Conservation (phyloP, 2,113 vertebrate genomes). For the Callipepla squamata region DNA sequence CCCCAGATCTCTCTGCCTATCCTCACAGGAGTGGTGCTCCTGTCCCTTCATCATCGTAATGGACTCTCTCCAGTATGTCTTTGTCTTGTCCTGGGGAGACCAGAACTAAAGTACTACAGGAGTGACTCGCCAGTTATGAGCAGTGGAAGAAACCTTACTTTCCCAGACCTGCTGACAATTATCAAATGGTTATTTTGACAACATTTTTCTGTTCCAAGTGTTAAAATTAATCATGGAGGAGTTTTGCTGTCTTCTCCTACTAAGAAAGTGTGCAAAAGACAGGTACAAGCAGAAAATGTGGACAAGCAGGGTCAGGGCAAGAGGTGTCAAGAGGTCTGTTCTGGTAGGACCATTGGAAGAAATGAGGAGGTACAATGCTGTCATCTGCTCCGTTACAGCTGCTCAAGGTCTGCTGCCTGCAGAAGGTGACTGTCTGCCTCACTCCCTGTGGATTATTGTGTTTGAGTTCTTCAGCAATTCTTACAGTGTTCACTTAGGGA, state of each 20-base stretch:
- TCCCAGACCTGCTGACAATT: background rate
- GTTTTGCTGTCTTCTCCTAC: background rate
- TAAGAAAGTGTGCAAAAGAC: background rate
- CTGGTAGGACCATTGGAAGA: background rate
- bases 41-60: background rate
- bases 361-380: background rate
- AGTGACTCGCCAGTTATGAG: background rate
- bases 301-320: background rate
- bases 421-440: background rate
- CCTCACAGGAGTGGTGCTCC: background rate
- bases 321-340: background rate
- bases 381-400: background rate
- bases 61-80: background rate
- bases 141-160: background rate
- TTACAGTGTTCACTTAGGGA: background rate
- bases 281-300: background rate
- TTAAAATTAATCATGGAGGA: background rate
- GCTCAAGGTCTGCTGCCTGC: fast-evolving
- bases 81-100: background rate
- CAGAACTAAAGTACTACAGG: background rate
- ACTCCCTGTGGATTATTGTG: background rate
- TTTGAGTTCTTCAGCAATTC: background rate
- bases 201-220: background rate
- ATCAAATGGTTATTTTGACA: background rate
- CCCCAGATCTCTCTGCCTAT: background rate